Evolutionary conservation across 2,888 invertebrate genomes (phyloP).

Genomic region (Caenorhabditis virilis): DNA sequence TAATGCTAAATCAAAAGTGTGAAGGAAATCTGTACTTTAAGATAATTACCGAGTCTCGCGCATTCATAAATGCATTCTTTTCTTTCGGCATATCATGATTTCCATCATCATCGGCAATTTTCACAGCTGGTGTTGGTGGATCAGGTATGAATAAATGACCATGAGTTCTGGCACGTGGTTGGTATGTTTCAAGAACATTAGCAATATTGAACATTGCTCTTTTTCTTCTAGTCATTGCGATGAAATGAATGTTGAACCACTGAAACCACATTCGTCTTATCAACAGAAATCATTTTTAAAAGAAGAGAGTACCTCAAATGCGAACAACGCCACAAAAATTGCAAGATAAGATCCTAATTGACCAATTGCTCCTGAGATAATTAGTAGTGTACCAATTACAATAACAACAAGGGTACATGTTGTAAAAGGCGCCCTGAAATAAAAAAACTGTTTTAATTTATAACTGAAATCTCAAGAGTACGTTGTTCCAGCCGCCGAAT

Average conservation of each 20-base stretch:
- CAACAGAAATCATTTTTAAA: no score
- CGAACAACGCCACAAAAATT: slow-evolving; percentile 27
- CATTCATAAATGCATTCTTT: slow-evolving; percentile 45
- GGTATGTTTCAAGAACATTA: slow-evolving; percentile 63
- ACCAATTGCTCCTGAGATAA: slow-evolving; percentile 7
- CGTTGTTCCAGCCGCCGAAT: background rate
- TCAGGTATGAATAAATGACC: slow-evolving; percentile 57
- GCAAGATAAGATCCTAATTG: slow-evolving; percentile 11
- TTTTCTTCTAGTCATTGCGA: slow-evolving; percentile 45
- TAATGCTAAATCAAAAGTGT: slow-evolving; percentile 63
- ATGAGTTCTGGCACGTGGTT: slow-evolving; percentile 57
- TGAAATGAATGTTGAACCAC: slow-evolving; percentile 52
- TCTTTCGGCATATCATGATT: slow-evolving; percentile 38
- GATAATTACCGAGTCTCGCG: slow-evolving; percentile 48
- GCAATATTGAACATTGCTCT: slow-evolving; percentile 61
- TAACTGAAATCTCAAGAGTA: background rate
- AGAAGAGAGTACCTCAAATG: slow-evolving; percentile 23
- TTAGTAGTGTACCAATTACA: slow-evolving; percentile 7
- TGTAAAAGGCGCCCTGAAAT: slow-evolving; percentile 32
- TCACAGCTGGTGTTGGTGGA: slow-evolving; percentile 45
- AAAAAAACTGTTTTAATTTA: background rate
- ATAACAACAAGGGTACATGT: slow-evolving; percentile 25
- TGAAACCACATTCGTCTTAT: no score
- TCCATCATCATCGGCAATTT: slow-evolving; percentile 29
- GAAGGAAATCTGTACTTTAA: no score